phyloP scores from a whole-genome alignment of 2,797 vertebrate genomes.

The Peromyscus nudipes region DNA sequence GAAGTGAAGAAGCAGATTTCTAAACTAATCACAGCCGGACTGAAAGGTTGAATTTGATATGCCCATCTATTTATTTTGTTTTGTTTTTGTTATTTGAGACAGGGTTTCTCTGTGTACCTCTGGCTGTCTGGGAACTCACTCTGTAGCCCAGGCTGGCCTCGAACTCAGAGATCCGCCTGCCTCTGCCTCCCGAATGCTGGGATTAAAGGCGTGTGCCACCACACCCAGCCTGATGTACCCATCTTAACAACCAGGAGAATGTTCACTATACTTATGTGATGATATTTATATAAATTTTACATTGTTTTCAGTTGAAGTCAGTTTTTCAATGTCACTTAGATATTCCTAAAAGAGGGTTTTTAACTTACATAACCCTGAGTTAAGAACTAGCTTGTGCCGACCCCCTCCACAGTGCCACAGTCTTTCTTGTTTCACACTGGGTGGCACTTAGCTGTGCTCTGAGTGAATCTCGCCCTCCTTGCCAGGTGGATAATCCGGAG shows the following conservation, averaged over 20 bases:
- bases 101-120: too few species aligned
- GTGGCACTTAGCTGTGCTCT: background rate
- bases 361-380: background rate
- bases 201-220: too few species aligned
- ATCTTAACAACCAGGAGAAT: slow-evolving; percentile 27
- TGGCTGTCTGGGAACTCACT: too few species aligned
- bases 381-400: background rate
- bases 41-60: slow-evolving; percentile 58
- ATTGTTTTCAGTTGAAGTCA: slow-evolving; percentile 26
- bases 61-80: background rate
- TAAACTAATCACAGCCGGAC: slow-evolving; percentile 60
- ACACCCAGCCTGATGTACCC: background rate
- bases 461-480: background rate
- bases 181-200: too few species aligned
- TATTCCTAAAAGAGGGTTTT: slow-evolving; percentile 45
- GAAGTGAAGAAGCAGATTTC: slow-evolving; percentile 68
- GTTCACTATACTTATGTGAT: background rate
- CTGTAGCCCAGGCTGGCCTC: too few species aligned
- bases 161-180: too few species aligned
- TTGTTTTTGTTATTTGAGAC: too few species aligned
- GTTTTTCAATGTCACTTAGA: slow-evolving; percentile 56
- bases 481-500: slow-evolving; percentile 29
- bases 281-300: slow-evolving; percentile 22
- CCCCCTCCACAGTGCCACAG: background rate
- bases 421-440: background rate